These are phyloP conservation scores for Mirounga angustirostris DNA, from an alignment of 2,113 vertebrate genomes.

Conservation along the genomic window DNA sequence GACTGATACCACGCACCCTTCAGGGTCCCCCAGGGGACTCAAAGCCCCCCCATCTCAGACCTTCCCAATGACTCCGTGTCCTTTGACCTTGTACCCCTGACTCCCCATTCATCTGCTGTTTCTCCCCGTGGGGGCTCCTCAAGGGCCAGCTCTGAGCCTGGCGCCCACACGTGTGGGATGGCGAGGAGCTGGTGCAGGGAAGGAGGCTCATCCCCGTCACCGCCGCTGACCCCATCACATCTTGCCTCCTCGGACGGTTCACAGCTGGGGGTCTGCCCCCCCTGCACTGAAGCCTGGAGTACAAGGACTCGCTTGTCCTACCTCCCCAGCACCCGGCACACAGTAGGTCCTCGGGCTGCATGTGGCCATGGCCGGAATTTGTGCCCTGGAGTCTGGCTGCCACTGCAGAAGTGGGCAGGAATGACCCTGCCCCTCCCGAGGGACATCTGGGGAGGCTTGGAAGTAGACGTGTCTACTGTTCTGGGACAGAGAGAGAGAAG, in stretches of 20 bases:
- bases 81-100: background rate
- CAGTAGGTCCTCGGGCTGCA: background rate
- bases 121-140: background rate
- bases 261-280: rapidly evolving
- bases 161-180: background rate
- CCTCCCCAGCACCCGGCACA: background rate
- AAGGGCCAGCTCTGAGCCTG: background rate
- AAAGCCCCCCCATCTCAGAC: rapidly evolving
- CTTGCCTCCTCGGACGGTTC: background rate
- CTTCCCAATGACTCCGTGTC: rapidly evolving
- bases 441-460: background rate
- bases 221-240: rapidly evolving
- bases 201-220: background rate
- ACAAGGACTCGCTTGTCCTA: background rate
- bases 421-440: background rate
- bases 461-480: background rate
- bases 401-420: background rate
- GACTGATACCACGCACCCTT: rapidly evolving
- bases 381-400: background rate
- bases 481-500: background rate
- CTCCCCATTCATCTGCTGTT: rapidly evolving
- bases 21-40: background rate
- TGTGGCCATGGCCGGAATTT: background rate
- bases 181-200: rapidly evolving
- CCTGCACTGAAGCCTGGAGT: rapidly evolving